Evolutionary conservation across 2,797 vertebrate genomes (phyloP).

Genomic region (Cuniculus paca): DNA sequence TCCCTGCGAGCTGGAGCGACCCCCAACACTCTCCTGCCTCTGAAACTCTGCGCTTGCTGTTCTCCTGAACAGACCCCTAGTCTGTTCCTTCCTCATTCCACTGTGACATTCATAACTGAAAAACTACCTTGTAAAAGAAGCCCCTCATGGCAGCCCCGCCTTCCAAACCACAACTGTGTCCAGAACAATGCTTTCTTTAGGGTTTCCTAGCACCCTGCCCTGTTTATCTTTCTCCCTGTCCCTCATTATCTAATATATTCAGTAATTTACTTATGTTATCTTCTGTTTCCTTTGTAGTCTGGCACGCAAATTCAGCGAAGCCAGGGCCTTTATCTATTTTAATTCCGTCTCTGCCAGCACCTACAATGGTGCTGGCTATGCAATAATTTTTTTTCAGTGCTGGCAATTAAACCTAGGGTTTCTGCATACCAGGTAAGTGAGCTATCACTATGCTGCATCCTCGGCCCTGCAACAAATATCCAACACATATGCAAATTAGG

Average conservation of each 20-base stretch:
- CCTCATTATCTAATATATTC: neutral
- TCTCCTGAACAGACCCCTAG: neutral
- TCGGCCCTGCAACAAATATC: neutral
- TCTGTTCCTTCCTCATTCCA: neutral
- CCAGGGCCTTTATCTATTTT: neutral
- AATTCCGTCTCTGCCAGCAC: neutral
- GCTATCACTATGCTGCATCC: no score
- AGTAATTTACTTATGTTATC: neutral
- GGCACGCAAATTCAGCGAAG: neutral
- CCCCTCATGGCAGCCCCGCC: neutral
- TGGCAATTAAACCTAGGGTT: no score
- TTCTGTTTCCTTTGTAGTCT: neutral
- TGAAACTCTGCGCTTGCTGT: neutral
- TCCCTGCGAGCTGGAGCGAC: neutral
- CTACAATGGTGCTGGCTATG: neutral
- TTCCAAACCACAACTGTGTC: neutral
- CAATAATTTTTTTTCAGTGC: neutral
- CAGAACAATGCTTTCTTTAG: neutral
- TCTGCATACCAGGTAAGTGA: no score
- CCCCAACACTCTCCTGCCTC: neutral
- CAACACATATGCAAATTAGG: neutral
- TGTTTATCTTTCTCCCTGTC: neutral
- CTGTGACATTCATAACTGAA: neutral
- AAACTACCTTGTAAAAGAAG: constrained; percentile 5
- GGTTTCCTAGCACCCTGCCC: neutral